Evolutionary conservation across 2,888 invertebrate genomes (phyloP).

Genomic region (Scaptomyza polygonia): DNA sequence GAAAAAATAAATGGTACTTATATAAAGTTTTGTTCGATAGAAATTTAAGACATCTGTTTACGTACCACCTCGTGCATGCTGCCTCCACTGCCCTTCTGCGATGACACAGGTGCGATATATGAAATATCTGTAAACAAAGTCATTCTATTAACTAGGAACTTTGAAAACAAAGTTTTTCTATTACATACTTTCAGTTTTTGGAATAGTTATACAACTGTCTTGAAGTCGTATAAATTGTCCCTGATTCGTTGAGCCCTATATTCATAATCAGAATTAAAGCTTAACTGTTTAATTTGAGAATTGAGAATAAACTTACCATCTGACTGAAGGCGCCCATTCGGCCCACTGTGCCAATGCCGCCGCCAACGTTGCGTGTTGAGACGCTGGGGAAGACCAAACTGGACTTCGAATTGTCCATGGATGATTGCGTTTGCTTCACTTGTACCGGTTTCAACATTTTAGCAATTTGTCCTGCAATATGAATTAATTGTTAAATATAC

Average conservation of each 20-base stretch:
- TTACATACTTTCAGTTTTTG: conserved; percentile 81
- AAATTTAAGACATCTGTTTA: conserved; percentile 8
- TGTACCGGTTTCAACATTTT: conserved; percentile 81
- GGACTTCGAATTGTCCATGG: conserved; percentile 56
- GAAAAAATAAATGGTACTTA: neutral
- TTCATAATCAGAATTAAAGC: neutral
- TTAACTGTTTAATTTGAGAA: neutral
- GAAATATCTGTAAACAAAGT: conserved; percentile 69
- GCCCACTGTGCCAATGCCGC: conserved; percentile 65
- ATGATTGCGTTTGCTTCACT: conserved; percentile 76
- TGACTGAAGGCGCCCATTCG: conserved; percentile 78
- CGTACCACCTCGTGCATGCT: conserved; percentile 63
- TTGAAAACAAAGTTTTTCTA: neutral
- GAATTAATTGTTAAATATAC: neutral
- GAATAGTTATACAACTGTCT: conserved; percentile 76
- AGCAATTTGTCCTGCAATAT: conserved; percentile 81
- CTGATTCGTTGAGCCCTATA: conserved; percentile 79
- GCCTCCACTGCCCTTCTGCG: conserved; percentile 61
- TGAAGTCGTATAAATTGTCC: conserved; percentile 82
- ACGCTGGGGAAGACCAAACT: conserved; percentile 58
- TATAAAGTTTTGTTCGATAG: neutral
- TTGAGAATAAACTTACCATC: conserved; percentile 68
- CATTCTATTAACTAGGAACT: neutral
- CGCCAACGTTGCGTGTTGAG: conserved; percentile 53
- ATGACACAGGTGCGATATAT: conserved; percentile 76